Evolutionary conservation across 2,888 invertebrate genomes (phyloP), one percentile per base, ranked within the genome.

Genomic region (Phortica magna): DNA sequence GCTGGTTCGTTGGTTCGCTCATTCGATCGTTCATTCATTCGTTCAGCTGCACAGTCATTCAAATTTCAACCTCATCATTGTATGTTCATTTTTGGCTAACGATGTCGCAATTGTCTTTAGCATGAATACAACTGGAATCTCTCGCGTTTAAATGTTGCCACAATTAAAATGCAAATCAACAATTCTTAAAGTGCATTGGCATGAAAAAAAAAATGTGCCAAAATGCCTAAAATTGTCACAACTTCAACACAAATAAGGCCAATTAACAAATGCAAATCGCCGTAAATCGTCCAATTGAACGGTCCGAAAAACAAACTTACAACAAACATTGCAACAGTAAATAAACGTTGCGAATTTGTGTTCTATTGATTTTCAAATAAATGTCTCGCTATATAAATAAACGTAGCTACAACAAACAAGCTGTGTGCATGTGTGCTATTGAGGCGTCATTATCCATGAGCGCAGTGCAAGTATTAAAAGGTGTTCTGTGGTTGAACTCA

Each of bases 181-280:
- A n/a, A 17, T 59, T 59, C n/a, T 17, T 59, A 12, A 9, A 17
- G n/a, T 10, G 53, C 7, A n/a, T n/a, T n/a, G n/a, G n/a, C n/a
- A n/a, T n/a, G n/a, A n/a, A n/a, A 17, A 59, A 59, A 2, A 59
- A 59, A 59, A 12, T 59, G 59, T n/a, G 17, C 59, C 17, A 59
- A 59, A 59, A 59, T 12, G 59, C 59, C n/a, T 67, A 42, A 67
- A 19, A 41, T 42, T 17, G 39, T 41, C 67, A 61, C 22, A 41
- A 39, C 9, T 41, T 19, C 6, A 10, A 41, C n/a, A n/a, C 14
- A 41, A 41, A 14, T 67, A 59, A 6, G n/a, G 57, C 57, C 75
- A 78, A 79, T 80, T 79, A 76, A 77, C 80, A 79, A 76, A 77
- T 79, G 79, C 79, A 80, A 82, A 82, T 82, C 78, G 76, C 59